These are phyloP conservation scores for Drosophila pruinosa DNA, from an alignment of 1,140 invertebrate species.

Conservation along the genomic window DNA sequence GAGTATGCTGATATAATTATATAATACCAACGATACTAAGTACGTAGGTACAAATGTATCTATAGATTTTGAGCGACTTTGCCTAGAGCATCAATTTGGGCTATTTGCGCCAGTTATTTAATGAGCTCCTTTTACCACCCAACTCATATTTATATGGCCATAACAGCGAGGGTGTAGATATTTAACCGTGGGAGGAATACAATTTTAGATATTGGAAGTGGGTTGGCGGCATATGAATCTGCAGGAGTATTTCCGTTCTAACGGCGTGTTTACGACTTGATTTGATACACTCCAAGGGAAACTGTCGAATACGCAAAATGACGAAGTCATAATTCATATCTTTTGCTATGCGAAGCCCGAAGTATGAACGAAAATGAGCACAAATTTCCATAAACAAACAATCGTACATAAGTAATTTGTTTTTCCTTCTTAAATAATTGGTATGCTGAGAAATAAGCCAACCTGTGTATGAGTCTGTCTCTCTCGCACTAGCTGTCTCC, in stretches of 20 bases:
- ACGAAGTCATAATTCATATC: constrained; percentile 13
- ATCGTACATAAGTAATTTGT: constrained; percentile 14
- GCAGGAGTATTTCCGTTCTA: background rate
- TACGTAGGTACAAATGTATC: constrained; percentile 13
- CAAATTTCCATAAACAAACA: constrained; percentile 32
- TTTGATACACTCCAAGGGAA: constrained; percentile 55
- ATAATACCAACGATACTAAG: background rate
- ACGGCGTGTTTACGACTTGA: constrained; percentile 45
- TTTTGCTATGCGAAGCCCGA: constrained; percentile 28
- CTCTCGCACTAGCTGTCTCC: too few species aligned
- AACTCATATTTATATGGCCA: constrained; percentile 31
- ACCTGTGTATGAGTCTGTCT: background rate
- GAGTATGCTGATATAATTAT: background rate
- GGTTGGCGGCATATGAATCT: constrained; percentile 29
- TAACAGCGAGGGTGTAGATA: background rate
- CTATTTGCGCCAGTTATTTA: constrained; percentile 65
- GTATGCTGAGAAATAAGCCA: background rate
- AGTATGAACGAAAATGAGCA: constrained; percentile 11
- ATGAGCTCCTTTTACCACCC: constrained; percentile 56
- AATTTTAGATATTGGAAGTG: constrained; percentile 37
- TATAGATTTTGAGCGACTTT: constrained; percentile 1
- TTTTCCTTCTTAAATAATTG: background rate
- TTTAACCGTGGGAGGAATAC: background rate
- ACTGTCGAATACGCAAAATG: constrained; percentile 62
- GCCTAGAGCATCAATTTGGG: constrained; percentile 32